Evolutionary conservation across 2,888 invertebrate species (phyloP), one percentile per base, ranked within the genome.

Genomic region (Drosophila villosipedis): DNA sequence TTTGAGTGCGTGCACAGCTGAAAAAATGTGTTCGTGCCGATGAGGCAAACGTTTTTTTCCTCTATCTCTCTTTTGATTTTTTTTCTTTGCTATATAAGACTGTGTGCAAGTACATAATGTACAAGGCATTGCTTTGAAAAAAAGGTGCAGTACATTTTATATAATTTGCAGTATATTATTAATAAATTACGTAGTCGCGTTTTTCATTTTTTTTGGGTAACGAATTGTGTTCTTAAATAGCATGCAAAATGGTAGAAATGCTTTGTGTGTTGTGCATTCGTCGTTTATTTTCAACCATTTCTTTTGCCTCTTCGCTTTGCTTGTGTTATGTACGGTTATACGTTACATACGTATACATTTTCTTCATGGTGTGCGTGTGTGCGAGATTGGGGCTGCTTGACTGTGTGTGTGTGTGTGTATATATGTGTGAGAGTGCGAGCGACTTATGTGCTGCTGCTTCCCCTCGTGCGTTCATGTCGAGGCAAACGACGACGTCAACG

Each of bases 1-100:
- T 80, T 83, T 85, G 83, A 89, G 89, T 89, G 91, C 82, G 87
- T 83, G 83, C 80, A 89, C 71, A 84, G 78, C 81, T 84, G 73
- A 75, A 78, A 82, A 61, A 67, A 69, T 69, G 74, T 69, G 69
- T 70, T 75, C 63, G 78, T 81, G 65, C 52, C 57, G 64, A 49
- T 53, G 55, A 71, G 58, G 67, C 55, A 70, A 73, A 54, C 43
- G 37, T 60, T 61, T 68, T 67, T 61, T 69, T n/a, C n/a, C 41
- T 41, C 41, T 41, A n/a, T 47, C 47, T 47, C 25, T 47, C 39
- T 10, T 47, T 22, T 22, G 7, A 9, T 53, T 66, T 59, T 30
- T 47, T 31, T 9, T 50, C 12, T 55, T 9, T 58, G 22, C 52
- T 68, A 73, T 61, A 72, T 76, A 81, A 47, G 16, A 55, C 72